Base-by-base conservation (phyloP, 2,888 invertebrate species). In the Byasa hedistus region DNA sequence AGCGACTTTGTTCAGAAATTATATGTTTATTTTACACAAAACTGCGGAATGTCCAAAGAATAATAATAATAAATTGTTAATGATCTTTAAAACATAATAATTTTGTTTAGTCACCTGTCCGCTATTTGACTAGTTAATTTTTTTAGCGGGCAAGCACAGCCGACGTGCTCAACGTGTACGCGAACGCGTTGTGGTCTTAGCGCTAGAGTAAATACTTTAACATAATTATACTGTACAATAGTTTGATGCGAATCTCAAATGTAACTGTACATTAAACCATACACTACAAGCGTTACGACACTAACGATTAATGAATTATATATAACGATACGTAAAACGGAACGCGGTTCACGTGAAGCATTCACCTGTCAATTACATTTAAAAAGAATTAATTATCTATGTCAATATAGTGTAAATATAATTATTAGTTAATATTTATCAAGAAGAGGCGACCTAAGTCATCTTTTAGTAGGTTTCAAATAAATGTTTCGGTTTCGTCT, bases 191-290 rank as follows among this genome's bases (percentile, higher is more conserved):
- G 69, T 65, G 67, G 52, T 69, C 65, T 60, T 70, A 71, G 39
- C 65, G 51, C 63, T 70, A 64, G 59, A 68, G 61, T 67, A 69
- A 69, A 69, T 66, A 69, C 70, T 71, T 69, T 59, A 72, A 69
- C 67, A 61, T 66, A 70, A 66, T 70, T 74, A 79, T 74, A 80
- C 82, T 86, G 84, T 86, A 86, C 82, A 87, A 81, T 81, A 78
- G 80, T 80, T 76, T 75, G 75, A 75, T 78, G 79, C 79, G 83
- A 91, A 91, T 91, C 91, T 91, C 91, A 91, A 87, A 84, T 85
- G 91, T 91, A 91, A 91, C 91, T 91, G 91, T 91, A 91, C 89
- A 90, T 77, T 81, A 78, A 81, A 81, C 79, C 79, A 76, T 70
- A 73, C 72, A 72, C 68, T 75, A 66, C 66, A 69, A 72, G 72